phyloP scores from a whole-genome alignment of 1,140 invertebrate genomes.

The Oncopodura yosiiana region DNA sequence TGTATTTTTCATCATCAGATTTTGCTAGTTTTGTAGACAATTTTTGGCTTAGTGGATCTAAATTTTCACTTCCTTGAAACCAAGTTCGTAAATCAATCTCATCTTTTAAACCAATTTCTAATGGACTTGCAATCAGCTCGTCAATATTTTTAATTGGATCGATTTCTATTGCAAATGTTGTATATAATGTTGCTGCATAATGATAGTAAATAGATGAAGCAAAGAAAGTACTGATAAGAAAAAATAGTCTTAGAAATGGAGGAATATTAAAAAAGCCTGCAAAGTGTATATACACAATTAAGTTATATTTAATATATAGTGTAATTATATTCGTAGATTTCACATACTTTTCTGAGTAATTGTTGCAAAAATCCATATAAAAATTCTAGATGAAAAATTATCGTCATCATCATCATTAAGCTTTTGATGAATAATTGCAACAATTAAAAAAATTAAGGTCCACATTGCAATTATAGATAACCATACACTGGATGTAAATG shows the following conservation, averaged over 20 bases:
- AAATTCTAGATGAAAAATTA: neutral
- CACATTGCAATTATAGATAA: too few relatives aligned
- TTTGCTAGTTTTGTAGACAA: too few relatives aligned
- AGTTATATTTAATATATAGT: too few relatives aligned
- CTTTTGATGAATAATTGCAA: too few relatives aligned
- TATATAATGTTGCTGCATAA: neutral
- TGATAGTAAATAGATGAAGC: neutral
- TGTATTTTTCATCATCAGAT: neutral
- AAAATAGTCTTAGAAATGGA: neutral
- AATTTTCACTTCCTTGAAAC: neutral
- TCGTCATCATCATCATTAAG: neutral
- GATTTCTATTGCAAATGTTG: neutral
- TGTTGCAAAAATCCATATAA: neutral
- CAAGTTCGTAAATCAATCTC: neutral
- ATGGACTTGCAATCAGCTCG: neutral
- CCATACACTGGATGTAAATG: too few relatives aligned
- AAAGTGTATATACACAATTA: too few relatives aligned
- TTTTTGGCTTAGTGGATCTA: too few relatives aligned
- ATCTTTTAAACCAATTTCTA: neutral
- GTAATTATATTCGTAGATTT: too few relatives aligned
- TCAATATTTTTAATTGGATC: neutral
- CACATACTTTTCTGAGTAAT: neutral
- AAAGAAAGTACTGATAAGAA: neutral
- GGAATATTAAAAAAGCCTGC: neutral
- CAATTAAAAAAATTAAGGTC: too few relatives aligned